Evolutionary conservation across 1,140 invertebrate genomes (phyloP), one percentile per base, ranked within the genome.

Genomic region (Ylistrum balloti): DNA sequence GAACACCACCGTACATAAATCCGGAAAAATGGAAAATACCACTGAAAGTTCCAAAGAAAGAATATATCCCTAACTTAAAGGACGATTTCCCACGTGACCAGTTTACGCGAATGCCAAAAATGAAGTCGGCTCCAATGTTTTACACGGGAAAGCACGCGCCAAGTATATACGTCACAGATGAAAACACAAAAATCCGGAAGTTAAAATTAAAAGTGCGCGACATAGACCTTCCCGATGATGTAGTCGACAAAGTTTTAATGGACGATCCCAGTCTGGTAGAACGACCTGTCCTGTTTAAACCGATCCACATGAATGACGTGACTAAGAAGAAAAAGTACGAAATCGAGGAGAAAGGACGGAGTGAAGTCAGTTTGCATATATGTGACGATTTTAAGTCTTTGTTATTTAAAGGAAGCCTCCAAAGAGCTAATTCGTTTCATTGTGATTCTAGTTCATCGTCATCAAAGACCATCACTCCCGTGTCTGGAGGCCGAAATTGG

Each of bases 21-120:
- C 92, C 92, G 13, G 92, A 94, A n/a, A 17, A 88, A 15, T 96
- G 96, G 96, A 96, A 94, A 86, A 92, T 93, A 33, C 95, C 95
- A 7, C 91, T 95, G 10, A 94, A 96, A 88, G 87, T 93, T 22
- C 85, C 88, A 9, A 88, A 91, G 33, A 93, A 90, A 33, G 92
- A 93, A 22, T 96, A 96, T 91, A 88, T 94, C n/a, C 90, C 93
- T 7, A 93, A 95, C 86, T 89, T 96, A 7, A 93, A 88, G 15
- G 96, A 96, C 88, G 93, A 94, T 35, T 96, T 95, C 91, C 96
- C 96, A 0, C 91, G 96, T 17, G 95, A 96, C 92, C 93, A 94
- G 48, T 96, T 93, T 86, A 96, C 96, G 0, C 94, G 93, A 91
- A 94, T 96, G 93, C 95, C 95, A 0, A 91, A 92, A 74, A 33